Conservation (phyloP, 1,140 invertebrate species). For the Scaptomyza graminum region DNA sequence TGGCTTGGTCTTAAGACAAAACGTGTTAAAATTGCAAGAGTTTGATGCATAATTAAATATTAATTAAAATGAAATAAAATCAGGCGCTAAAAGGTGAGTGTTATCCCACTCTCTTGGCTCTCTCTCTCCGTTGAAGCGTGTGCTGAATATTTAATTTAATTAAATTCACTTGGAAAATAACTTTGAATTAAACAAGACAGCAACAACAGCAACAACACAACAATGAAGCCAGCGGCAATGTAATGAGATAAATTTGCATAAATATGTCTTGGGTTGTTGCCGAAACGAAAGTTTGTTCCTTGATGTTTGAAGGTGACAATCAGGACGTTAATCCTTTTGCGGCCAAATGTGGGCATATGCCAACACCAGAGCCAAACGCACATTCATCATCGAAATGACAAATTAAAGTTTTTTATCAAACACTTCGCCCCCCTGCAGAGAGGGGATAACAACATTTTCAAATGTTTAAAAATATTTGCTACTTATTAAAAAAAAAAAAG, state of each 20-base stretch:
- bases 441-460: slow-evolving; percentile 77
- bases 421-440: slow-evolving; percentile 1
- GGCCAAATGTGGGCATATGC: slow-evolving; percentile 69
- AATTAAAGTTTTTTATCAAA: slow-evolving; percentile 67
- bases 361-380: slow-evolving; percentile 27
- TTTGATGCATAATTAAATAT: slow-evolving; percentile 42
- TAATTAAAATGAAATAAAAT: slow-evolving; percentile 62
- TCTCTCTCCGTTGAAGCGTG: slow-evolving; percentile 50
- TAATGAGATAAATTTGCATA: slow-evolving; percentile 82
- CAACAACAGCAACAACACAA: slow-evolving; percentile 50
- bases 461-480: slow-evolving; percentile 71
- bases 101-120: slow-evolving; percentile 44
- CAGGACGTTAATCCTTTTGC: slow-evolving; percentile 66
- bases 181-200: slow-evolving; percentile 61
- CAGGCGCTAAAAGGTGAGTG: slow-evolving; percentile 38
- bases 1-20: not conserved
- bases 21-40: slow-evolving; percentile 63
- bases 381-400: slow-evolving; percentile 38
- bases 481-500: slow-evolving; percentile 64
- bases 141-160: slow-evolving; percentile 81
- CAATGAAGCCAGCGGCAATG: slow-evolving; percentile 39
- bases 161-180: slow-evolving; percentile 80
- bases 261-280: slow-evolving; percentile 68
- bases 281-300: slow-evolving; percentile 56
- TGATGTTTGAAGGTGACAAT: slow-evolving; percentile 42